phyloP scores from a whole-genome alignment of 2,113 vertebrate species.

The Rhizomys pruinosus region DNA sequence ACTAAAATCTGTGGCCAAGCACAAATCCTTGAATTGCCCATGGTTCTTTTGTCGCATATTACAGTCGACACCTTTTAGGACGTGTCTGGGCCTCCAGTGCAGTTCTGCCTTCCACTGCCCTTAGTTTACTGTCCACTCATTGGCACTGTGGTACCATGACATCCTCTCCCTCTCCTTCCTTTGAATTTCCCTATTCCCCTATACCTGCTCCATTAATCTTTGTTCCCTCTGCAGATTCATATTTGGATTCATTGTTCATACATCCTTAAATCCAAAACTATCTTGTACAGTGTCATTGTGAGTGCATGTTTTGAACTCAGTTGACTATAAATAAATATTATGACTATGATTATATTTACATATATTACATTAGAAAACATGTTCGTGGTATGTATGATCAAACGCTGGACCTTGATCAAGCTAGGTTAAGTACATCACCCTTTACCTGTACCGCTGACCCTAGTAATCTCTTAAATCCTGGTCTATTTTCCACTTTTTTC shows the following conservation, averaged over 20 bases:
- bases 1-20: not conserved
- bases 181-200: not conserved
- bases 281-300: not conserved
- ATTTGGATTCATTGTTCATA: not conserved
- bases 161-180: no score
- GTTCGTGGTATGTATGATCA: not conserved
- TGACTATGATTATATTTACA: not conserved
- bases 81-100: not conserved
- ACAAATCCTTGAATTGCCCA: accelerated
- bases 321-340: not conserved
- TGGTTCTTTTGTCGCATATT: not conserved
- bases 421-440: not conserved
- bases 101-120: no score
- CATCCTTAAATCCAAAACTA: not conserved
- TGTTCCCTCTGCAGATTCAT: not conserved
- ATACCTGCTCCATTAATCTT: not conserved
- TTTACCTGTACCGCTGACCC: not conserved
- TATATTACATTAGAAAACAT: not conserved
- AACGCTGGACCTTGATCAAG: not conserved
- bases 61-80: not conserved
- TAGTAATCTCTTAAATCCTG: not conserved
- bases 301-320: not conserved
- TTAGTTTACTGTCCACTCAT: not conserved
- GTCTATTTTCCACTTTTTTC: not conserved
- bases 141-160: accelerated